Conservation (phyloP, 2,113 vertebrate species). For the Cynocephalus volans region DNA sequence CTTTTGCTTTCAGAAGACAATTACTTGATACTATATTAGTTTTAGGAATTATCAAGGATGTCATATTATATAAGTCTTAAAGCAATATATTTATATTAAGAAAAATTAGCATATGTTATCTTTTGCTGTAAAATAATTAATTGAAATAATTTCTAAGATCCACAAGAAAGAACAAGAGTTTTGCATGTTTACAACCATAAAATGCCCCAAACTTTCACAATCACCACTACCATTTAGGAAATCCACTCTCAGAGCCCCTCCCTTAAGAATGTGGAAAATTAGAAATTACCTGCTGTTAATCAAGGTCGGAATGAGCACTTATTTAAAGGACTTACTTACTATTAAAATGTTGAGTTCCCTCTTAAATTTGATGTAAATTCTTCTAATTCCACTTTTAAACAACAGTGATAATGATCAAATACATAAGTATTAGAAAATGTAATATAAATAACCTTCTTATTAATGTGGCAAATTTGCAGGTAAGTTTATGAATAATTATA, state of each 20-base stretch:
- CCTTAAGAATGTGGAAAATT: neutral
- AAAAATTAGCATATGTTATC: neutral
- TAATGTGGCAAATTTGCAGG: neutral
- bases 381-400: neutral
- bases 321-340: neutral
- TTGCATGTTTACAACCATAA: neutral
- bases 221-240: fast-evolving
- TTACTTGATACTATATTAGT: neutral
- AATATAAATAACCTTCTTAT: neutral
- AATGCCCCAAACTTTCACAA: neutral
- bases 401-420: neutral
- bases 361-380: neutral
- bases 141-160: neutral
- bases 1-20: neutral
- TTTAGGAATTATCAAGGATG: neutral
- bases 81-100: neutral
- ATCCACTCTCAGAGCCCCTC: neutral
- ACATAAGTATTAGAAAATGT: neutral
- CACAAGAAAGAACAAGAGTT: neutral
- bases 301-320: neutral
- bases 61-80: neutral
- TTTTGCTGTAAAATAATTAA: constrained; percentile 17
- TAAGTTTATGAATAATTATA: neutral
- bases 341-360: neutral
- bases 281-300: neutral